phyloP scores from a whole-genome alignment of 1,140 invertebrate genomes.

The Trypoxylus dichotomus region DNA sequence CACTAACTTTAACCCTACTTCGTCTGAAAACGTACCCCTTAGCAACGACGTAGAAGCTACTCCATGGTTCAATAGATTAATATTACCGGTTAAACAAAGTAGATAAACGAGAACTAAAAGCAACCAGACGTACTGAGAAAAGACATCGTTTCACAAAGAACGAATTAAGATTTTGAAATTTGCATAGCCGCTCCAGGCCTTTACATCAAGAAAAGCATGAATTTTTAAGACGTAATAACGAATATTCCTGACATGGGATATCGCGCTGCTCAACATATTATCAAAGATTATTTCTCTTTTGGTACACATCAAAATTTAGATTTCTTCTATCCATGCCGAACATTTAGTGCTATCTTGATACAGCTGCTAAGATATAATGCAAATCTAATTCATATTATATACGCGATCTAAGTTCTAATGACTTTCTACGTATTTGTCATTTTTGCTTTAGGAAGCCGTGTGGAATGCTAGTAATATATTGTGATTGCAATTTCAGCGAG shows the following conservation, averaged over 20 bases:
- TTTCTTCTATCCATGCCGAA: conserved; percentile 52
- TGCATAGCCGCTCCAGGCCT: conserved; percentile 52
- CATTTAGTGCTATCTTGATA: conserved; percentile 51
- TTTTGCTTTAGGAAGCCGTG: not conserved
- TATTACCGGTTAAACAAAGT: no score
- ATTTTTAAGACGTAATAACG: conserved; percentile 36
- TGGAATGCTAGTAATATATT: not conserved
- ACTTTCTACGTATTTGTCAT: not conserved
- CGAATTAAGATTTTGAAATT: not conserved
- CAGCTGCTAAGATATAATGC: conserved; percentile 52
- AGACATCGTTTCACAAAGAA: no score
- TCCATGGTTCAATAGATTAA: no score
- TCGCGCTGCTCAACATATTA: not conserved
- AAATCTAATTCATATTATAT: conserved; percentile 52
- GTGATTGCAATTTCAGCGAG: not conserved
- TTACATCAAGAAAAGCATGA: conserved; percentile 50
- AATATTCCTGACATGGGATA: conserved; percentile 13
- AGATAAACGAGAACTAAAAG: no score
- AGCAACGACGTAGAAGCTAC: no score
- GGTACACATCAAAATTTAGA: conserved; percentile 50
- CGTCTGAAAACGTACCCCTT: no score
- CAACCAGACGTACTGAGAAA: no score
- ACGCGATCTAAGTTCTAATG: conserved; percentile 3
- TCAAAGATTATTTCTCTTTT: conserved; percentile 29
- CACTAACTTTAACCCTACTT: no score